Evolutionary conservation across 2,888 invertebrate species (phyloP).

Genomic region (Agapetus fuscipes): DNA sequence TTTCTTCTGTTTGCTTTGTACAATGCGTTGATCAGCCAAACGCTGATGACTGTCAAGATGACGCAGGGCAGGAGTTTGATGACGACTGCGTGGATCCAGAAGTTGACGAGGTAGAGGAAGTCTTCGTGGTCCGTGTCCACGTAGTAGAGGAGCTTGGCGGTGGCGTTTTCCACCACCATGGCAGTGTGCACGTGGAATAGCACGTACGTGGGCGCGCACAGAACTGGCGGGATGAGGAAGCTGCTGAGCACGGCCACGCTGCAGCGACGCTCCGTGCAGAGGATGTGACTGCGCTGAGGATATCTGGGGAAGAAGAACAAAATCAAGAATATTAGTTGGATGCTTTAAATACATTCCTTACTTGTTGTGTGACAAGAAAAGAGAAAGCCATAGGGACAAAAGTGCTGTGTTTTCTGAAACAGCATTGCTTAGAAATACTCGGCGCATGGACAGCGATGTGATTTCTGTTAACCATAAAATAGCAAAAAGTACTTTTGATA

Average conservation of each 20-base stretch:
- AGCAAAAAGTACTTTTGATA: too few relatives aligned
- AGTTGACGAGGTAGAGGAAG: constrained; percentile 58
- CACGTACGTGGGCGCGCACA: constrained; percentile 78
- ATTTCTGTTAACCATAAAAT: too few relatives aligned
- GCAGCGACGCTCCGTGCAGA: constrained; percentile 71
- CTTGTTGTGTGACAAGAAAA: too few relatives aligned
- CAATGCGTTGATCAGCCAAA: constrained; percentile 61
- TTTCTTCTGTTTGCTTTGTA: constrained; percentile 68
- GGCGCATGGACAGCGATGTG: too few relatives aligned
- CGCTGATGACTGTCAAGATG: constrained; percentile 62
- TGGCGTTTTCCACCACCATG: constrained; percentile 40
- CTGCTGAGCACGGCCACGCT: constrained; percentile 65
- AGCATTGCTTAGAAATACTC: too few relatives aligned
- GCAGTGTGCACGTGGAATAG: constrained; percentile 45
- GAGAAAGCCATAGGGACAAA: too few relatives aligned
- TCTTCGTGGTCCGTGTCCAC: constrained; percentile 48
- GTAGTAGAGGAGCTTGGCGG: constrained; percentile 38
- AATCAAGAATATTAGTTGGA: background rate
- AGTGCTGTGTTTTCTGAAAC: too few relatives aligned
- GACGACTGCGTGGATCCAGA: constrained; percentile 73
- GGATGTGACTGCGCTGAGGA: constrained; percentile 63
- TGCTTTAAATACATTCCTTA: too few relatives aligned
- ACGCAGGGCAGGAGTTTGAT: constrained; percentile 73
- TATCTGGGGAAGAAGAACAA: constrained; percentile 47
- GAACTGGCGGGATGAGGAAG: constrained; percentile 64